Percentiles rank a stretch among this genome's conserved stretches.
These are phyloP conservation scores for Berghia stephanieae DNA, from an alignment of 1,140 invertebrate species.

Conservation along the genomic window DNA sequence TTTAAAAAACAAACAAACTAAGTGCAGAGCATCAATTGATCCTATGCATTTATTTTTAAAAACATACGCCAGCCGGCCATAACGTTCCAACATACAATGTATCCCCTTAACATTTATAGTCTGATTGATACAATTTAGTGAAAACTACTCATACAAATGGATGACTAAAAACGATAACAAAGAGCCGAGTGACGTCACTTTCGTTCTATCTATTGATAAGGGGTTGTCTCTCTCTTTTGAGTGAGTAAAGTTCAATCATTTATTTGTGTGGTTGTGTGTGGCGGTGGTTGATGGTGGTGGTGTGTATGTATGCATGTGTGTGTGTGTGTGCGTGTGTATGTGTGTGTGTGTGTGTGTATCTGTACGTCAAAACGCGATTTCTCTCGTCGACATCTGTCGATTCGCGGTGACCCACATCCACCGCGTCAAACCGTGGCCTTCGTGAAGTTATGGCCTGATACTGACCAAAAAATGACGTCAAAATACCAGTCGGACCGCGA, in stretches of 20 bases:
- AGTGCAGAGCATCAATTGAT: too few relatives aligned
- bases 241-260: neutral
- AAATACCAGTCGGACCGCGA: neutral
- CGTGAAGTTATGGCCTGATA: neutral
- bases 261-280: conserved; percentile 9
- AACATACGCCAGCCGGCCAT: too few relatives aligned
- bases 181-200: neutral
- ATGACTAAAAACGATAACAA: neutral
- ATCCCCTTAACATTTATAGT: too few relatives aligned
- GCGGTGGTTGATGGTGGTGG: neutral
- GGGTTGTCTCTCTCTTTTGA: too few relatives aligned
- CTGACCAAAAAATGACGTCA: neutral
- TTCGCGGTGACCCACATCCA: neutral
- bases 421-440: too few relatives aligned
- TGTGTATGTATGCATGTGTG: conserved; percentile 5
- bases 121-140: neutral
- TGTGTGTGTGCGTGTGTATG: neutral
- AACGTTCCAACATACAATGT: too few relatives aligned
- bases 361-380: neutral
- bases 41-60: too few relatives aligned
- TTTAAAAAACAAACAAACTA: too few relatives aligned
- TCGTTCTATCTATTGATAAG: too few relatives aligned
- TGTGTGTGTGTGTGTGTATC: conserved; percentile 16
- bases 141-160: neutral
- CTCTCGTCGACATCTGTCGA: neutral